Conservation (phyloP, 2,113 vertebrate genomes). For the Aphyosemion australe region DNA sequence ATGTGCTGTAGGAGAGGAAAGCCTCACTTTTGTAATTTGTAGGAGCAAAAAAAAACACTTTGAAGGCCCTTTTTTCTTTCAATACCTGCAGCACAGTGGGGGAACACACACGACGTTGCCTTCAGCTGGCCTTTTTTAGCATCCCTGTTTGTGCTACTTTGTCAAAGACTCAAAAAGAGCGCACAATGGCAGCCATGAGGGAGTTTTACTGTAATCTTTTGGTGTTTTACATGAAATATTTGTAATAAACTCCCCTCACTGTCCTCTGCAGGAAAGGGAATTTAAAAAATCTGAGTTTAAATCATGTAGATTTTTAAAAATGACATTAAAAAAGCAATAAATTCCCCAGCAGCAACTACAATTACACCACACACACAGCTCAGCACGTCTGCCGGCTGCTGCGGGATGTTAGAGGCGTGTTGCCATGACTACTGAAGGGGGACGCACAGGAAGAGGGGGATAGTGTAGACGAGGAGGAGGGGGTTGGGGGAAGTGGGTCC, state of each 20-base stretch:
- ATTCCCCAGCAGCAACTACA: conserved; percentile 60
- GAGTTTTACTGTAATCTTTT: too few species aligned
- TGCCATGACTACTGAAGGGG: conserved; percentile 90
- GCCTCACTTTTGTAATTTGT: conserved; percentile 29
- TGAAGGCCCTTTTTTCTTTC: conserved; percentile 10
- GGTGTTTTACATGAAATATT: too few species aligned
- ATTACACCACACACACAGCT: conserved; percentile 65
- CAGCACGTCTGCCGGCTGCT: conserved; percentile 81
- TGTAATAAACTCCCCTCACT: too few species aligned
- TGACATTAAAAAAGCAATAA: conserved; percentile 37
- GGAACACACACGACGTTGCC: conserved; percentile 5
- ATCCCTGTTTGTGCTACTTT: conserved; percentile 3
- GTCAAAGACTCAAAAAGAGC: conserved; percentile 36
- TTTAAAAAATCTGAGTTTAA: conserved; percentile 24
- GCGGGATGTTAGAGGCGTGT: conserved; percentile 89
- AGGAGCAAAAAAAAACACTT: conserved; percentile 23
- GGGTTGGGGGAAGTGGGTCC: conserved; percentile 38
- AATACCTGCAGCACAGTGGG: conserved; percentile 11
- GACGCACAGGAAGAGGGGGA: conserved; percentile 71
- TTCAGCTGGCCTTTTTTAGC: not conserved
- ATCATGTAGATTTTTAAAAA: conserved; percentile 34
- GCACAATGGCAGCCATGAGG: too few species aligned
- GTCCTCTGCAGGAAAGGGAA: too few species aligned
- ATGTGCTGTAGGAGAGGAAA: conserved; percentile 24
- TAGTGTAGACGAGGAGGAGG: conserved; percentile 38